Conservation (phyloP, 2,113 vertebrate genomes). For the Physeter macrocephalus region DNA sequence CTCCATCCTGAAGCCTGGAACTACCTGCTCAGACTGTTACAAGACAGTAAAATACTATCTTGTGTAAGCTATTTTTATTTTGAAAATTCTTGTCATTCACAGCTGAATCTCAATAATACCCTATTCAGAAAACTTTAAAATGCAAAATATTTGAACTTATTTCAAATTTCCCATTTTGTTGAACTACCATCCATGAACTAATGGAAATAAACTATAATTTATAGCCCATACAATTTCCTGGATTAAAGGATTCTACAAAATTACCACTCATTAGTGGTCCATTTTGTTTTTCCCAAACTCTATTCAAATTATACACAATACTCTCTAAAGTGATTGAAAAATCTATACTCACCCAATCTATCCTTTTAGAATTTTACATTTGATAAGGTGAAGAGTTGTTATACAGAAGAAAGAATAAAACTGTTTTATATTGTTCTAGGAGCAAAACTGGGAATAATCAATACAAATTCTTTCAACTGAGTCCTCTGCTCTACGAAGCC, state of each 20-base stretch:
- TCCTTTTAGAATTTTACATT: constrained; percentile 24
- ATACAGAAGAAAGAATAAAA: constrained; percentile 30
- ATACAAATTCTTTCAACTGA: neutral
- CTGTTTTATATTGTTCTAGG: neutral
- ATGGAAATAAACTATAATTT: neutral
- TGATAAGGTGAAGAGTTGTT: neutral
- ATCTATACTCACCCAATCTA: neutral
- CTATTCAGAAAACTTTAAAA: neutral
- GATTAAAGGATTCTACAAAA: neutral
- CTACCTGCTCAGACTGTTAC: neutral
- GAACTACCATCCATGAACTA: neutral
- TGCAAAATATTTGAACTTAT: neutral
- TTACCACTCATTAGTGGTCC: neutral
- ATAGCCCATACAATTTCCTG: neutral
- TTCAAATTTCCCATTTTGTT: constrained; percentile 3
- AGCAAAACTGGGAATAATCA: neutral
- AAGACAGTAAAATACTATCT: neutral
- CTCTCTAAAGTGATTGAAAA: neutral
- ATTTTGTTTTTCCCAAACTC: neutral
- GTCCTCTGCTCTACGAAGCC: neutral
- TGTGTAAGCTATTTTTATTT: neutral
- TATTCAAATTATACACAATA: neutral
- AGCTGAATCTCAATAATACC: neutral
- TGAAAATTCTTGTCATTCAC: neutral
- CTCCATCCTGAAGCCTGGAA: neutral